Percentiles rank a stretch among this genome's conserved stretches.
phyloP scores from a whole-genome alignment of 1,140 invertebrate genomes.

The Oryctes rhinoceros region DNA sequence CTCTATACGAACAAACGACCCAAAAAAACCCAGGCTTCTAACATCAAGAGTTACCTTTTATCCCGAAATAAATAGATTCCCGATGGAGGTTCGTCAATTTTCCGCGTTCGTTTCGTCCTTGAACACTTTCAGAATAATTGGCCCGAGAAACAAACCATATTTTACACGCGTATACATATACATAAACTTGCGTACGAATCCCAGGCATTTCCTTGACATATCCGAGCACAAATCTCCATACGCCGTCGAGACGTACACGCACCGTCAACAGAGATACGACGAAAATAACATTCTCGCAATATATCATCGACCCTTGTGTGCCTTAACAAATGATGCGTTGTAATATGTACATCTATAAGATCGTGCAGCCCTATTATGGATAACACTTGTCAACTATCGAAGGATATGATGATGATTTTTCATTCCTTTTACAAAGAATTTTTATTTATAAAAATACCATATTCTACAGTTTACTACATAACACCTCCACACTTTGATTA shows the following conservation, averaged over 20 bases:
- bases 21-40: neutral
- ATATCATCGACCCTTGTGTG: neutral
- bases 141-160: slow-evolving; percentile 13
- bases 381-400: too few species aligned
- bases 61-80: neutral
- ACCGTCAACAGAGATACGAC: neutral
- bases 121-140: neutral
- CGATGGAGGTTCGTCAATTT: neutral
- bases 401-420: too few species aligned
- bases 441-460: too few species aligned
- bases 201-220: neutral
- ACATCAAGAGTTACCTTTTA: neutral
- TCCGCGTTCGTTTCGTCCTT: neutral
- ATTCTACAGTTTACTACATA: too few species aligned
- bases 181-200: neutral
- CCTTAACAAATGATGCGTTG: neutral
- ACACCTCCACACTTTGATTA: too few species aligned
- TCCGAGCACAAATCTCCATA: neutral
- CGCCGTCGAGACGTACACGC: neutral
- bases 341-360: neutral
- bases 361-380: neutral
- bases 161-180: neutral
- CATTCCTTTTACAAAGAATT: too few species aligned
- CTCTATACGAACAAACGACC: neutral
- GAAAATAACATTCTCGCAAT: neutral